Base-by-base conservation (phyloP, 2,113 vertebrate species). In the Rhea pennata region DNA sequence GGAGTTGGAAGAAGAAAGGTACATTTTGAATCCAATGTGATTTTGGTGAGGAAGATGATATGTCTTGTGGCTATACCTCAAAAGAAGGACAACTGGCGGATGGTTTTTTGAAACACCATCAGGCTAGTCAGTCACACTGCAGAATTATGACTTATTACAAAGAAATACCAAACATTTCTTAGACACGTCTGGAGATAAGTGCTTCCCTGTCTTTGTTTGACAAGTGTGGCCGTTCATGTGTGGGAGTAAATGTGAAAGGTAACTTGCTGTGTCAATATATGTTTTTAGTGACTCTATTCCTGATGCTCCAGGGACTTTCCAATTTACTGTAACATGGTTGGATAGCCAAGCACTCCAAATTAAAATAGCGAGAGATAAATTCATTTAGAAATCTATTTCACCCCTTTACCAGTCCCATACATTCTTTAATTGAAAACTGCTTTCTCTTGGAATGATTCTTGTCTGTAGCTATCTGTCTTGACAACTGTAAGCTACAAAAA, bases 221-320 rank as follows among this genome's bases (percentile, higher is more conserved):
- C 78, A 77, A 77, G 62, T 3, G 29, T 79, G 83, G 85, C 73
- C 33, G 17, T 82, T 75, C 82, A 46, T 64, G 72, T 82, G 65
- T 70, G 44, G 91, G 84, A 95, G 82, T 85, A 75, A 83, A 95
- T 64, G 53, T 61, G 70, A 88, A 95, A 92, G 67, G 65, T 79
- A 87, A 72, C 75, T 71, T 76, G 93, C 78, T 87, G 86, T 42
- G 81, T 50, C 81, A 78, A 22, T 58, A 27, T 1, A 0, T 56
- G 67, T 48, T 58, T 58, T 31, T 71, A 53, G 59, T 62, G 84
- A 16, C 64, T 75, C 74, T 80, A 4, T 40, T 88, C 54, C 50
- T 86, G 59, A 21, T 71, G 61, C 86, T 94, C 72, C 40, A 92
- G 48, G 74, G 90, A 72, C 70, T 94, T 86, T 87, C 65, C 90